Percentiles rank a stretch among this genome's conserved stretches.
Conservation (phyloP, 2,797 vertebrate species). For the Galaxias olidus region DNA sequence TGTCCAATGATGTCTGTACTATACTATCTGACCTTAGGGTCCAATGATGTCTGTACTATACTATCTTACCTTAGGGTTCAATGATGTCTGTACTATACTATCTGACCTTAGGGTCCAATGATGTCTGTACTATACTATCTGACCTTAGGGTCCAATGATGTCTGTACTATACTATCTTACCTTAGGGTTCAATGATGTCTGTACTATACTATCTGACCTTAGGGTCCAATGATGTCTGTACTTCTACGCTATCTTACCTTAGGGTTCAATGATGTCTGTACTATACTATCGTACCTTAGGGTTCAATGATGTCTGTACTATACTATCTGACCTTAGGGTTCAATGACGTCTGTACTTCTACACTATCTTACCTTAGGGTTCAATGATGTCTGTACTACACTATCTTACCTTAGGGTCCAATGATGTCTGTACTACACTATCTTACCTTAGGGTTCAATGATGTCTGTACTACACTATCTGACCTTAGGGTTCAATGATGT, state of each 20-base stretch:
- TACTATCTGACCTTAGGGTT: slow-evolving; percentile 51
- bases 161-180: slow-evolving; percentile 26
- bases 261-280: slow-evolving; percentile 75
- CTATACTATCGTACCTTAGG: slow-evolving; percentile 22
- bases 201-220: slow-evolving; percentile 1
- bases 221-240: slow-evolving; percentile 75
- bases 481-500: too few species aligned
- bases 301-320: slow-evolving; percentile 73
- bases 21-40: slow-evolving; percentile 45
- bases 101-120: slow-evolving; percentile 66
- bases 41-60: slow-evolving; percentile 70
- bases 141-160: slow-evolving; percentile 72
- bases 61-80: slow-evolving; percentile 60
- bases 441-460: too few species aligned
- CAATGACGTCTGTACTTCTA: slow-evolving; percentile 70
- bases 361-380: slow-evolving; percentile 51
- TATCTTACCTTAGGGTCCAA: slow-evolving; percentile 50
- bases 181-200: slow-evolving; percentile 75
- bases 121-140: slow-evolving; percentile 50
- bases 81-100: slow-evolving; percentile 60
- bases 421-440: too few species aligned
- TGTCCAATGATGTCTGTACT: too few species aligned
- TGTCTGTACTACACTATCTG: too few species aligned
- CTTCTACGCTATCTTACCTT: slow-evolving; percentile 5
- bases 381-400: slow-evolving; percentile 67